A percentile compares a stretch with the other conserved stretches of the same genome.
These are phyloP conservation scores for Acromyrmex heyeri DNA, from an alignment of 1,140 invertebrate genomes.

Conservation along the genomic window DNA sequence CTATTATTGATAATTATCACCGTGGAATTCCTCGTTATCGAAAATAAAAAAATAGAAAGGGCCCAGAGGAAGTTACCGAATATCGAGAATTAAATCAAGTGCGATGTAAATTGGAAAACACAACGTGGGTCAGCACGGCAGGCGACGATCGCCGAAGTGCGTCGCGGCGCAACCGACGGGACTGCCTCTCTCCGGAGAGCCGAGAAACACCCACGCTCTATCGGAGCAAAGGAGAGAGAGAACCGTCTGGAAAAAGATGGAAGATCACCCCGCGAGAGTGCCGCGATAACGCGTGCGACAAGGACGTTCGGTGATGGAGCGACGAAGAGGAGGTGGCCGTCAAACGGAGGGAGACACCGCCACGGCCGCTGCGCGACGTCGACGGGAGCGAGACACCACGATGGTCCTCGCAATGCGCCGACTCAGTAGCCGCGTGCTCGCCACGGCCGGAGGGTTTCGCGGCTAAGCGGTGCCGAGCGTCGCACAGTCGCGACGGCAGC, in stretches of 20 bases:
- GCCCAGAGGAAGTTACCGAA: neutral
- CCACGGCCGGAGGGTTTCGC: slow-evolving; percentile 83
- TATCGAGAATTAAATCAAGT: slow-evolving; percentile 3
- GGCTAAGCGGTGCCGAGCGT: slow-evolving; percentile 81
- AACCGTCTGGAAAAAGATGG: slow-evolving; percentile 15
- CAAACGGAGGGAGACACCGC: slow-evolving; percentile 47
- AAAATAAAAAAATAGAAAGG: neutral
- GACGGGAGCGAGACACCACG: slow-evolving; percentile 49
- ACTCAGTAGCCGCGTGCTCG: slow-evolving; percentile 86
- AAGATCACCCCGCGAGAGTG: slow-evolving; percentile 44
- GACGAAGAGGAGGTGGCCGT: slow-evolving; percentile 37
- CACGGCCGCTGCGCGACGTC: slow-evolving; percentile 41
- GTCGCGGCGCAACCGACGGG: slow-evolving; percentile 35
- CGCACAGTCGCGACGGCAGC: slow-evolving; percentile 86
- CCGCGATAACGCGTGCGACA: slow-evolving; percentile 43
- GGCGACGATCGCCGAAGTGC: slow-evolving; percentile 18
- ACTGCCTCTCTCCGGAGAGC: slow-evolving; percentile 56
- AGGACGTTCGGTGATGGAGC: slow-evolving; percentile 23
- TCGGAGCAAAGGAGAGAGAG: slow-evolving; percentile 65
- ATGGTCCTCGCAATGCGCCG: slow-evolving; percentile 80
- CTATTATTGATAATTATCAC: neutral
- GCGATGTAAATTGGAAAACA: slow-evolving; percentile 55
- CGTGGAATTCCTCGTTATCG: neutral
- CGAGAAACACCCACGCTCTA: slow-evolving; percentile 57
- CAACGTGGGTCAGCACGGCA: slow-evolving; percentile 50